Base-by-base conservation (phyloP, 2,113 vertebrate species). In the Salvelinus fontinalis region DNA sequence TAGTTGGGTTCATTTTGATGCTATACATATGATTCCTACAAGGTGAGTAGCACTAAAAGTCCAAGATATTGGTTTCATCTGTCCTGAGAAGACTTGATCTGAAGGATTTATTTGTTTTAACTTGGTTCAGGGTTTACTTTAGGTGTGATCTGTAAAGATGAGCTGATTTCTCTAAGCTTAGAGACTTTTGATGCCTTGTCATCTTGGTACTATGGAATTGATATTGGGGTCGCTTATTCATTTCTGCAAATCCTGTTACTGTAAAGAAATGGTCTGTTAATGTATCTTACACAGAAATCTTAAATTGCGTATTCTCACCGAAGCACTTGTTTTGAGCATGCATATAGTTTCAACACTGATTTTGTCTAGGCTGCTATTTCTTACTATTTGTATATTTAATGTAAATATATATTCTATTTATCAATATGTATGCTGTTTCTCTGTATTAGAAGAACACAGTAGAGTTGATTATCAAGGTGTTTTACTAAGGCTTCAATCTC, bases 61-160 rank as follows among this genome's bases (percentile, higher is more conserved):
- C 88, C 76, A 76, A 75, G 65, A 88, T 90, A 86, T 90, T 84
- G 84, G 83, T 92, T 90, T 89, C 84, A 90, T 92, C 91, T 92
- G 87, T 93, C 93, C 94, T 94, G 93, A 93, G 77, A 92, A 93
- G 92, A 94, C 94, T 94, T 94, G 94, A 94, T 92, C 89, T 86
- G 89, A 90, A 88, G 90, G 93, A 93, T 94, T 94, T 94, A 94
- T 94, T 94, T 90, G 92, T 90, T 90, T 90, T 82, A 86, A 88
- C 89, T 90, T 91, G 90, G 91, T 93, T 94, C 92, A 93, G 92
- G 92, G 91, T 93, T 93, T 91, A 89, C 84, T 89, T 75, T 90
- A 86, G 88, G 71, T 77, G 77, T 87, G 82, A 86, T 82, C 27
- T 62, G 66, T 59, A 62, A 80, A 67, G 62, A 78, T 57, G 57